Conservation (phyloP, 2,888 invertebrate genomes). For the Agrotis segetum region DNA sequence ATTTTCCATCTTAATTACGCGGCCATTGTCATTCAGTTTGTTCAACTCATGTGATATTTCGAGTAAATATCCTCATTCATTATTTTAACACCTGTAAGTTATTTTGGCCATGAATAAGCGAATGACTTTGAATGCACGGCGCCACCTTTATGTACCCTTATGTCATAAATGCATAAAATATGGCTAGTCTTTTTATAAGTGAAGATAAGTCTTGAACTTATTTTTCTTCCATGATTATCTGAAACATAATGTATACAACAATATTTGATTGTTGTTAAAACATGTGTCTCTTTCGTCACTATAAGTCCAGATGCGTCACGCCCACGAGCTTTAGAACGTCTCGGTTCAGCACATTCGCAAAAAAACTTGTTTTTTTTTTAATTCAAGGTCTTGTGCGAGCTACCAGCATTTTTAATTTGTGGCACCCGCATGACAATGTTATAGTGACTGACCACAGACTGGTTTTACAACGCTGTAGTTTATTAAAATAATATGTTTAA, state of each 20-base stretch:
- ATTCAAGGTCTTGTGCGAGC: constrained; percentile 70
- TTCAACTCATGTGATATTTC: constrained; percentile 13
- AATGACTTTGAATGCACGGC: constrained; percentile 18
- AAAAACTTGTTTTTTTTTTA: constrained; percentile 73
- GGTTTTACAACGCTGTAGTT: constrained; percentile 1
- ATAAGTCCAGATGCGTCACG: constrained; percentile 38
- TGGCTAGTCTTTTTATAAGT: background rate
- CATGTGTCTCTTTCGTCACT: constrained; percentile 20
- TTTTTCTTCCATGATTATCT: constrained; percentile 21
- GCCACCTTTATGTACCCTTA: constrained; percentile 14
- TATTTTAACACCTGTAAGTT: constrained; percentile 27
- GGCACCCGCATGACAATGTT: constrained; percentile 15
- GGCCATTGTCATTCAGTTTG: background rate
- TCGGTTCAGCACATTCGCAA: constrained; percentile 67
- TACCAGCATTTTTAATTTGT: constrained; percentile 52
- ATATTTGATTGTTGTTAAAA: constrained; percentile 15
- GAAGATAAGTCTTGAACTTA: constrained; percentile 7
- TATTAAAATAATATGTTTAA: background rate
- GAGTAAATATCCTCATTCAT: constrained; percentile 23
- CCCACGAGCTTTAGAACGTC: constrained; percentile 50
- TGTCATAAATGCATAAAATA: constrained; percentile 8
- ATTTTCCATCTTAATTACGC: constrained; percentile 5
- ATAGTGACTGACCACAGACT: constrained; percentile 20
- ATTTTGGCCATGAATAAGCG: constrained; percentile 17
- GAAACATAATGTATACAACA: constrained; percentile 8